Conservation (phyloP, 2,888 invertebrate species). For the Elegia similella region DNA sequence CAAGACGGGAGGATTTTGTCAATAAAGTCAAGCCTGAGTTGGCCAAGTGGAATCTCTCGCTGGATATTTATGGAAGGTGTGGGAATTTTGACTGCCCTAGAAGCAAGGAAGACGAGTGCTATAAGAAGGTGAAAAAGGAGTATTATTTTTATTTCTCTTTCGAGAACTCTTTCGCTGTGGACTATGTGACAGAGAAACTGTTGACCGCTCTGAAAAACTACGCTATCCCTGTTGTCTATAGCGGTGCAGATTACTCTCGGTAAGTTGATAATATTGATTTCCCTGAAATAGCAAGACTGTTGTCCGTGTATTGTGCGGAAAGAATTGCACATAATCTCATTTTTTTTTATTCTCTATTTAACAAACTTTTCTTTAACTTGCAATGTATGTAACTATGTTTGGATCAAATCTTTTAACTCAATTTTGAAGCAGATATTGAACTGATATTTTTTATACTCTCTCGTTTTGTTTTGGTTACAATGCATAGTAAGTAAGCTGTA, state of each 20-base stretch:
- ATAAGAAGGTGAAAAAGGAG: conserved; percentile 35
- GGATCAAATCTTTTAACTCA: no score
- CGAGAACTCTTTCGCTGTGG: conserved; percentile 49
- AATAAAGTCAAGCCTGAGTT: conserved; percentile 32
- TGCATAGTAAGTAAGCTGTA: no score
- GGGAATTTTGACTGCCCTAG: conserved; percentile 34
- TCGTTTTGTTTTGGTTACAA: no score
- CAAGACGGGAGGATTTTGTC: conserved; percentile 36
- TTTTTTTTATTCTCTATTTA: no score
- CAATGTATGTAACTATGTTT: no score
- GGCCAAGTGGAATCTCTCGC: conserved; percentile 30
- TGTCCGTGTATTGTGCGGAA: no score
- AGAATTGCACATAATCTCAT: no score
- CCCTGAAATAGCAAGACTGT: no score
- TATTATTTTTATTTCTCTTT: conserved; percentile 55
- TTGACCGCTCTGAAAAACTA: conserved; percentile 57
- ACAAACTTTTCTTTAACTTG: no score
- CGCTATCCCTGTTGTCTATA: conserved; percentile 86
- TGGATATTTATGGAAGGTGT: conserved; percentile 47
- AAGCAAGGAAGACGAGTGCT: conserved; percentile 30
- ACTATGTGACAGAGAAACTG: conserved; percentile 51
- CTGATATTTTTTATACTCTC: no score
- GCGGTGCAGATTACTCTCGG: conserved; percentile 72
- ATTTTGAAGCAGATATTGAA: no score
- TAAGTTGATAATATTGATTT: conserved; percentile 27